These are phyloP conservation scores for Leptopilina boulardi DNA, from an alignment of 1,140 invertebrate species.

Conservation along the genomic window DNA sequence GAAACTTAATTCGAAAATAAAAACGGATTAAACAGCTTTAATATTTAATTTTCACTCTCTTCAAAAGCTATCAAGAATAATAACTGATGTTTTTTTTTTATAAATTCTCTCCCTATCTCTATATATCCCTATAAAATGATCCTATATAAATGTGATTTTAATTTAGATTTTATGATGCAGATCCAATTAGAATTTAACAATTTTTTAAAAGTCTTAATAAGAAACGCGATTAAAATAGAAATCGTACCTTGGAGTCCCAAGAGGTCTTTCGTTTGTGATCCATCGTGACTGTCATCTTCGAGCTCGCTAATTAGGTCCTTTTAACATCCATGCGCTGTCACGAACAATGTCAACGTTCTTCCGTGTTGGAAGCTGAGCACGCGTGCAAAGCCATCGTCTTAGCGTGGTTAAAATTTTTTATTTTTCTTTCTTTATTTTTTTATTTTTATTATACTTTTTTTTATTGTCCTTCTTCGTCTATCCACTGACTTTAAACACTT, in stretches of 20 bases:
- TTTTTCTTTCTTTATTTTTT: background rate
- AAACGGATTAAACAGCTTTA: no score
- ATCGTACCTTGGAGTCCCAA: slow-evolving; percentile 74
- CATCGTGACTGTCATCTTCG: slow-evolving; percentile 71
- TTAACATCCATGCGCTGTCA: slow-evolving; percentile 35
- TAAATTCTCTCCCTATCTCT: no score
- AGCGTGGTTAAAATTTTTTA: background rate
- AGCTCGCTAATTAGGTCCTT: slow-evolving; percentile 34
- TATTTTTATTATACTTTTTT: background rate
- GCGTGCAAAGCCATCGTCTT: slow-evolving; percentile 52
- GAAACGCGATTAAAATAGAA: slow-evolving; percentile 29
- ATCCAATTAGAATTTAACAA: background rate
- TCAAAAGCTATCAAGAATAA: no score
- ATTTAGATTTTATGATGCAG: background rate
- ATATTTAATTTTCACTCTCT: no score
- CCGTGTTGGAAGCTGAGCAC: slow-evolving; percentile 56
- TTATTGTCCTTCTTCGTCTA: slow-evolving; percentile 46
- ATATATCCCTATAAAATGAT: no score
- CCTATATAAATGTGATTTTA: background rate
- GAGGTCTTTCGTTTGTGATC: slow-evolving; percentile 75
- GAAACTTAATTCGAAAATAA: no score
- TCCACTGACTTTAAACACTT: slow-evolving; percentile 42
- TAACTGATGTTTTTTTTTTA: no score
- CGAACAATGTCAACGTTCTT: slow-evolving; percentile 52
- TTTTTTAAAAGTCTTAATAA: background rate